These are phyloP conservation scores for Ypsolopha sequella DNA, from an alignment of 2,888 invertebrate species.

Conservation along the genomic window DNA sequence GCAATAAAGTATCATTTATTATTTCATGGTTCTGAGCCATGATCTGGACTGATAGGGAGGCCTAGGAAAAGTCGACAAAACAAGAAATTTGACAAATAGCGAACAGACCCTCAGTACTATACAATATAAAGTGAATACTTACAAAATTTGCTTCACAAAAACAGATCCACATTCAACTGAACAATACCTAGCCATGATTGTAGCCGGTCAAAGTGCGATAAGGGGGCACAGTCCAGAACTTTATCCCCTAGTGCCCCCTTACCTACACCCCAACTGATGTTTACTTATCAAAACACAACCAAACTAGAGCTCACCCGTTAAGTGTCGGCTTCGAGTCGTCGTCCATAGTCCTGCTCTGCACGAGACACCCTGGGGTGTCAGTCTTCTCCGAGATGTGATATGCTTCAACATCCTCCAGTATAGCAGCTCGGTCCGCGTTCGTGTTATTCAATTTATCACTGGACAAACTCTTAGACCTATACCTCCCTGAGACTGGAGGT, in stretches of 20 bases:
- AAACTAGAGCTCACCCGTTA: constrained; percentile 34
- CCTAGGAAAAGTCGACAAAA: no score
- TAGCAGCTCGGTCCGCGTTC: constrained; percentile 56
- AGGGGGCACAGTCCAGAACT: no score
- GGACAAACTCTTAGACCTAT: constrained; percentile 59
- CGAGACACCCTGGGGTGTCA: constrained; percentile 58
- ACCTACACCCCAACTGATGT: not conserved
- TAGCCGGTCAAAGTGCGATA: no score
- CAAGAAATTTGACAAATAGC: no score
- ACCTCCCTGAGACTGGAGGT: constrained; percentile 40
- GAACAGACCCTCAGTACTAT: no score
- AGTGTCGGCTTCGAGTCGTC: constrained; percentile 22
- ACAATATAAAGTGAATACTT: no score
- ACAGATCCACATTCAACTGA: no score
- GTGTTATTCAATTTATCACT: constrained; percentile 62
- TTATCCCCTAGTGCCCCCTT: not conserved
- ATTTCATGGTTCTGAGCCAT: no score
- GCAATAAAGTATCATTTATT: no score
- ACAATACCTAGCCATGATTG: no score
- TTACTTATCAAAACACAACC: not conserved
- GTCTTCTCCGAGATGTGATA: constrained; percentile 47
- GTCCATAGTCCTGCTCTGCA: constrained; percentile 40
- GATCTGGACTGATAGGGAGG: no score
- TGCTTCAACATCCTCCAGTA: constrained; percentile 55
- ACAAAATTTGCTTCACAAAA: no score